Percentiles rank a stretch among this genome's conserved stretches.
Conservation (phyloP, 2,113 vertebrate genomes). For the Melanocharis versteri region DNA sequence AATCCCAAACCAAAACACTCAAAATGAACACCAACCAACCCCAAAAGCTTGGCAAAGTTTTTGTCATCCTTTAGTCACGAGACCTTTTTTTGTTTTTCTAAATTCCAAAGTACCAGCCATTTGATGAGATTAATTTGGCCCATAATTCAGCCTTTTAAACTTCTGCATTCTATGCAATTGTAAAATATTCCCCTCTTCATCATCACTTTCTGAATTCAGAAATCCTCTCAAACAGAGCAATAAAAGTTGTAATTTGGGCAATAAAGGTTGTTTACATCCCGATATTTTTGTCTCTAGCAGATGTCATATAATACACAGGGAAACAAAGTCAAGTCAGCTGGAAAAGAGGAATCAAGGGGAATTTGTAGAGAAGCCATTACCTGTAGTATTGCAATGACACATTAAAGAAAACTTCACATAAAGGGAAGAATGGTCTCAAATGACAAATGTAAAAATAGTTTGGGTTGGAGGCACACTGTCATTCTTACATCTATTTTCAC, state of each 20-base stretch:
- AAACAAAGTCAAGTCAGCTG: not conserved
- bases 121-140: not conserved
- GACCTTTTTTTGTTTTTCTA: rapidly evolving
- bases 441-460: not conserved
- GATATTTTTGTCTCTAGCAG: not conserved
- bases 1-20: rapidly evolving
- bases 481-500: not conserved
- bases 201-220: not conserved
- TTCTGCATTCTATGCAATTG: not conserved
- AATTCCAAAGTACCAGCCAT: not conserved
- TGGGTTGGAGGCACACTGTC: rapidly evolving
- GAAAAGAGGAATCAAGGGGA: not conserved
- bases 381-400: not conserved
- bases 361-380: not conserved
- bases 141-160: not conserved
- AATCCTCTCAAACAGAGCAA: not conserved
- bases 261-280: not conserved
- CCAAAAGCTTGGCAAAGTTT: not conserved
- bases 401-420: not conserved
- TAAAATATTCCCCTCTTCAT: not conserved
- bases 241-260: not conserved
- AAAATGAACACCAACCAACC: not conserved
- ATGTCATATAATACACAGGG: not conserved
- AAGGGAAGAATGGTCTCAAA: not conserved
- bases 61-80: not conserved